Evolutionary conservation across 2,797 vertebrate species (phyloP).

Genomic region (Girardinus metallicus): DNA sequence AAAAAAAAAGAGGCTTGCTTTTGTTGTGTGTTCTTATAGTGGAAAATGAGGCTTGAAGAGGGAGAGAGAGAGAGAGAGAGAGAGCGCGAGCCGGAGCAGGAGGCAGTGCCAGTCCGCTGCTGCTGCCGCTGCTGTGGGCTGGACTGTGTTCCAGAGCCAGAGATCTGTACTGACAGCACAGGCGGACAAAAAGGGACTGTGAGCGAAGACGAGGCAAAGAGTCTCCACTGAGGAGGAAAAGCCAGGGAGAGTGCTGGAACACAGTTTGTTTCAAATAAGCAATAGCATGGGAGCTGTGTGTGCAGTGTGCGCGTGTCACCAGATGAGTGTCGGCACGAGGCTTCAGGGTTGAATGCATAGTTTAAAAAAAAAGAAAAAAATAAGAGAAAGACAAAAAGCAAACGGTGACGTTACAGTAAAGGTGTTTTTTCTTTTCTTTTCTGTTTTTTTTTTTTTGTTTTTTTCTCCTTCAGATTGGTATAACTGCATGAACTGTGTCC

Average conservation of each 20-base stretch:
- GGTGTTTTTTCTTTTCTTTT: constrained; percentile 23
- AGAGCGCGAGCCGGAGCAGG: constrained; percentile 58
- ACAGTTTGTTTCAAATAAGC: constrained; percentile 37
- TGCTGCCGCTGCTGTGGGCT: constrained; percentile 77
- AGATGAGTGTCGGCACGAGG: constrained; percentile 72
- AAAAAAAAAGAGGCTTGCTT: constrained; percentile 75
- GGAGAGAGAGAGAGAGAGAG: neutral
- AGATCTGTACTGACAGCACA: constrained; percentile 79
- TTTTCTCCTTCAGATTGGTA: neutral
- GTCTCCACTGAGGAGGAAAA: constrained; percentile 55
- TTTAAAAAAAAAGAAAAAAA: constrained; percentile 1
- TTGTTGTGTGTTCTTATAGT: constrained; percentile 76
- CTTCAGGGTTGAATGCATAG: constrained; percentile 77
- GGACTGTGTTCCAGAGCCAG: constrained; percentile 79
- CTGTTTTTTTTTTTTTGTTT: neutral
- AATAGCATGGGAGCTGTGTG: constrained; percentile 61
- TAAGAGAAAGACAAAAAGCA: too few relatives aligned
- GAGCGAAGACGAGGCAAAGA: constrained; percentile 71
- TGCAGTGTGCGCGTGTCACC: constrained; percentile 58
- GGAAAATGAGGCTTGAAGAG: constrained; percentile 68
- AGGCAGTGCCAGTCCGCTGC: constrained; percentile 78
- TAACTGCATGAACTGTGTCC: constrained; percentile 56
- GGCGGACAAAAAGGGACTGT: constrained; percentile 77
- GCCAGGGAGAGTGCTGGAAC: constrained; percentile 61
- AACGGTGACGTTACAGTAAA: constrained; percentile 39